Base-by-base conservation (phyloP, 1,140 invertebrate genomes). In the Atta texana region DNA sequence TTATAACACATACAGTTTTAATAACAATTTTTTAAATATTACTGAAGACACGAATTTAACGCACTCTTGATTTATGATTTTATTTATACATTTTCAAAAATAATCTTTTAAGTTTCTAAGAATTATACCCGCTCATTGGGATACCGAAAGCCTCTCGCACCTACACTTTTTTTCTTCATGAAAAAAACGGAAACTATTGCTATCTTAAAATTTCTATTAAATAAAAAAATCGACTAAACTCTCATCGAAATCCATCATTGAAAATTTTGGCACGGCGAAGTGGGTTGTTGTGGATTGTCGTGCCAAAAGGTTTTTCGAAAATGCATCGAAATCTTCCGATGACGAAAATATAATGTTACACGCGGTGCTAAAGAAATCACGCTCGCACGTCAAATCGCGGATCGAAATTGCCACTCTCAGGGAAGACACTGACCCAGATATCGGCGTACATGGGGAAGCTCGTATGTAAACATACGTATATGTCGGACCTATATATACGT, bases 391-490 rank as follows among this genome's bases (percentile, higher is more conserved):
- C 85, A 88, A 91, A 91, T 85, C 63, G 69, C 39, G 84, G 64
- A 63, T 87, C 85, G 75, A 86, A 91, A 89, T 84, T 87, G 85
- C 89, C 80, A 78, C 80, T 89, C 89, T 89, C 82, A 87, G 81
- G 81, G 90, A 92, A 92, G 91, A 92, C 90, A 92, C 90, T 92
- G 90, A 92, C 91, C 91, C 71, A 92, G 89, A 92, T 92, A 87
- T 61, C 64, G 59, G 34, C 82, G 24, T 90, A 82, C 71, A 87
- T 61, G 76, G 87, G 85, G 85, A 91, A 91, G 91, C 89, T 92
- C 91, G 84, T 86, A 88, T 92, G 61, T 86, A 88, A 87, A 87
- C 84, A 88, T 86, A 87, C 78, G 78, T 61, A 61, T 16, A 12
- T 61, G 7, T 44, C 39, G 10, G 39, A 44, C n/a, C 28, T 78